Evolutionary conservation across 2,797 vertebrate genomes (phyloP), one percentile per base, ranked within the genome.

Genomic region (Myoxocephalus aenaeus): DNA sequence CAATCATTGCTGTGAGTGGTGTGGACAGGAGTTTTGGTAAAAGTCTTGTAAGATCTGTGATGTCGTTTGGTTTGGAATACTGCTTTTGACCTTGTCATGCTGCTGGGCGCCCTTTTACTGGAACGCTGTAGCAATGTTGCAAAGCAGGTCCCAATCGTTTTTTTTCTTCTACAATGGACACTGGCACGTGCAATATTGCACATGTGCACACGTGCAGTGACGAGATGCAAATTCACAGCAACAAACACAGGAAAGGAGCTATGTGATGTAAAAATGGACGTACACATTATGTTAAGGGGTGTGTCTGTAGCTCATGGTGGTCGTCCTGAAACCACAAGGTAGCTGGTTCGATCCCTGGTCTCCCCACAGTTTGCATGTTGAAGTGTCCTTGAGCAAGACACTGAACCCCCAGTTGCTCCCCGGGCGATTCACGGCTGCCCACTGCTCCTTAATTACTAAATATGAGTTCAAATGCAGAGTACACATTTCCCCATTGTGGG

Each of bases 1-100:
- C 69, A 72, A 22, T 68, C 65, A 50, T 18, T 38, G 1, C 14
- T 70, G 25, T 58, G 50, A 62, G 61, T 27, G 44, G 2, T 12
- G n/a, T 38, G 38, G 20, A 51, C 13, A 22, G 13, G 7, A 29
- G 14, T 58, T 73, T 63, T 29, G 15, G 54, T 40, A 3, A 58
- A 65, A 42, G 59, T 29, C 17, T 59, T 70, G 1, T 53, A 44
- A 50, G 18, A 46, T n/a, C 11, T 51, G n/a, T 38, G 10, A 58
- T 13, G 32, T 3, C 34, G 25, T 27, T 27, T 27, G 25, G 11
- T 44, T 27, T 1, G 22, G 54, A 11, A 40, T 61, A 57, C 7
- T 50, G 20, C 12, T 66, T 4, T 7, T 32, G 7, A 15, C 40
- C 25, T 51, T 14, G 64, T 65, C 2, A 25, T 57, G 15, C 42